These are phyloP conservation scores for Halcyon leucocephala DNA, from an alignment of 2,797 vertebrate species.

Conservation along the genomic window DNA sequence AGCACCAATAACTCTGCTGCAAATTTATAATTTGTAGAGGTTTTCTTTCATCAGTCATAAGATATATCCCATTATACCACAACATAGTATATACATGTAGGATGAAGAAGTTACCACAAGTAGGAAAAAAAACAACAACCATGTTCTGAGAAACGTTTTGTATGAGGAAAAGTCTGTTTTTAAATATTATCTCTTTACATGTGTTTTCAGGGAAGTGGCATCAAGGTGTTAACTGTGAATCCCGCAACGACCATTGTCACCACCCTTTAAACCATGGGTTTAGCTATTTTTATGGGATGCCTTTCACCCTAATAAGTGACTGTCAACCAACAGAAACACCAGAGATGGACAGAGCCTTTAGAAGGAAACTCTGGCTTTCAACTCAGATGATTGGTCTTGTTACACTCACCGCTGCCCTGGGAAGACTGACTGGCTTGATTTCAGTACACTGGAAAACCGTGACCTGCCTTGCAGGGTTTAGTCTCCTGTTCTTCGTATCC, in stretches of 20 bases:
- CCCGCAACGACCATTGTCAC: constrained; percentile 86
- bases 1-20: neutral
- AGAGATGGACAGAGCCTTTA: constrained; percentile 70
- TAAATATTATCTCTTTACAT: neutral
- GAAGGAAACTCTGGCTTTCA: constrained; percentile 52
- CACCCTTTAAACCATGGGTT: constrained; percentile 93
- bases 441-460: constrained; percentile 55
- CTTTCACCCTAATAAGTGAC: constrained; percentile 85
- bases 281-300: constrained; percentile 89
- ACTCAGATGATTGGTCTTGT: constrained; percentile 67
- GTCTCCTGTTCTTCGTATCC: constrained; percentile 48
- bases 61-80: neutral
- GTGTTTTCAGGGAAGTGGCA: constrained; percentile 89
- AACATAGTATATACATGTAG: neutral
- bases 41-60: neutral
- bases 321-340: constrained; percentile 78
- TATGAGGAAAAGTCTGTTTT: neutral
- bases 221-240: constrained; percentile 88
- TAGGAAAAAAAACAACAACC: rapidly evolving
- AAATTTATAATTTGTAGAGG: neutral
- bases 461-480: constrained; percentile 24
- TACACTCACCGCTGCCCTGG: constrained; percentile 74
- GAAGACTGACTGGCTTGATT: constrained; percentile 63
- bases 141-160: neutral
- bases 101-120: neutral